Evolutionary conservation across 2,797 vertebrate genomes (phyloP).

Genomic region (Sebastes minor): DNA sequence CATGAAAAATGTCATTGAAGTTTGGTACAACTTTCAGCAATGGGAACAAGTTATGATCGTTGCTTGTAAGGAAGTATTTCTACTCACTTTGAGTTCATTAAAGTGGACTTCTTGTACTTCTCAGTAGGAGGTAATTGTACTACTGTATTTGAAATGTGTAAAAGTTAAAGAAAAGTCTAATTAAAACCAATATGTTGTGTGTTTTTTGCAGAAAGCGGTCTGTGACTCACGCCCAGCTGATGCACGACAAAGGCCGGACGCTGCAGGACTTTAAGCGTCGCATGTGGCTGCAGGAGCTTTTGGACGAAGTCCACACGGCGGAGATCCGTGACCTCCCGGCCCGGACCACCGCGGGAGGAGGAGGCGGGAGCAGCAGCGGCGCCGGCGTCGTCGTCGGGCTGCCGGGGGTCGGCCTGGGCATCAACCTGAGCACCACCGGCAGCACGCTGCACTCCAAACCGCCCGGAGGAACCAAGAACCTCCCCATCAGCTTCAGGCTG

Average conservation of each 20-base stretch:
- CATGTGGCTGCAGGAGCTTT: constrained; percentile 92
- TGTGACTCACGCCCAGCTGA: constrained; percentile 94
- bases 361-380: constrained; percentile 37
- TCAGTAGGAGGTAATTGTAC: neutral
- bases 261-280: constrained; percentile 92
- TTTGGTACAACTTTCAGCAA: too few relatives aligned
- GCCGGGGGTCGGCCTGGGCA: constrained; percentile 39
- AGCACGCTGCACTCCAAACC: constrained; percentile 89
- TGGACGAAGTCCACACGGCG: constrained; percentile 94
- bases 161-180: neutral
- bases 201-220: constrained; percentile 85
- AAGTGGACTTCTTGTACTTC: neutral
- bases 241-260: constrained; percentile 96
- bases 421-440: constrained; percentile 69
- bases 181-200: neutral
- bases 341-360: constrained; percentile 44
- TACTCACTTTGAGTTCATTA: too few relatives aligned
- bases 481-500: constrained; percentile 81
- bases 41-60: too few relatives aligned
- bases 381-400: constrained; percentile 34
- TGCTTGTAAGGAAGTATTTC: too few relatives aligned
- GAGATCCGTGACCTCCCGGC: constrained; percentile 87
- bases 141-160: neutral
- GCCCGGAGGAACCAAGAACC: constrained; percentile 90
- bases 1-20: too few relatives aligned